Conservation (phyloP, 2,797 vertebrate species). For the Melanotaenia parkinsoni region DNA sequence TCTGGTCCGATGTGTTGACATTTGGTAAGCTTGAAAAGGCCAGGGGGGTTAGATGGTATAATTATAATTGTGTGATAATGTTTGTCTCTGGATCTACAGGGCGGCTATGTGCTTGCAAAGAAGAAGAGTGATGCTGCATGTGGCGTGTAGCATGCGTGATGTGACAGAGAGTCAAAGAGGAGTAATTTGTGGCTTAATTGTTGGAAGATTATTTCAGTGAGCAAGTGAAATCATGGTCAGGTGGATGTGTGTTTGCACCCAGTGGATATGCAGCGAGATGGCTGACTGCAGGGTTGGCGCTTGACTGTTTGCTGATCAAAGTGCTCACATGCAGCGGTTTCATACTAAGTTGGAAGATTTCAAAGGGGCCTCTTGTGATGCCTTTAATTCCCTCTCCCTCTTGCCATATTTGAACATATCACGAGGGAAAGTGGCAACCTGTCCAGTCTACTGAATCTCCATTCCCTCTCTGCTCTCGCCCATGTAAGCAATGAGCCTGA, state of each 20-base stretch:
- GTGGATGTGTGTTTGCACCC: constrained; percentile 29
- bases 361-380: constrained; percentile 70
- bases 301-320: constrained; percentile 80
- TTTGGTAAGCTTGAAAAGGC: constrained; percentile 4
- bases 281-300: constrained; percentile 55
- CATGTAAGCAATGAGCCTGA: constrained; percentile 52
- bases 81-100: constrained; percentile 41
- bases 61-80: constrained; percentile 45
- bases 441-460: constrained; percentile 59
- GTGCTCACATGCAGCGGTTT: constrained; percentile 69
- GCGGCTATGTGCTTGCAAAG: constrained; percentile 8
- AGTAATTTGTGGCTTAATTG: constrained; percentile 56
- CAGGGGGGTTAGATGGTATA: constrained; percentile 55
- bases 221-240: constrained; percentile 60
- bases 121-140: constrained; percentile 11
- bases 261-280: constrained; percentile 58
- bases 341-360: constrained; percentile 74
- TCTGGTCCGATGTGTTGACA: constrained; percentile 27
- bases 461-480: constrained; percentile 67
- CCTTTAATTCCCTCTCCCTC: constrained; percentile 62
- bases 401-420: constrained; percentile 72
- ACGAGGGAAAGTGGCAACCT: constrained; percentile 69
- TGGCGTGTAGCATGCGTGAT: constrained; percentile 15
- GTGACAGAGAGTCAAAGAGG: constrained; percentile 16
- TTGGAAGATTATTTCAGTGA: constrained; percentile 68